Conservation (phyloP, 2,888 invertebrate species). For the Drosophila kuntzei region DNA sequence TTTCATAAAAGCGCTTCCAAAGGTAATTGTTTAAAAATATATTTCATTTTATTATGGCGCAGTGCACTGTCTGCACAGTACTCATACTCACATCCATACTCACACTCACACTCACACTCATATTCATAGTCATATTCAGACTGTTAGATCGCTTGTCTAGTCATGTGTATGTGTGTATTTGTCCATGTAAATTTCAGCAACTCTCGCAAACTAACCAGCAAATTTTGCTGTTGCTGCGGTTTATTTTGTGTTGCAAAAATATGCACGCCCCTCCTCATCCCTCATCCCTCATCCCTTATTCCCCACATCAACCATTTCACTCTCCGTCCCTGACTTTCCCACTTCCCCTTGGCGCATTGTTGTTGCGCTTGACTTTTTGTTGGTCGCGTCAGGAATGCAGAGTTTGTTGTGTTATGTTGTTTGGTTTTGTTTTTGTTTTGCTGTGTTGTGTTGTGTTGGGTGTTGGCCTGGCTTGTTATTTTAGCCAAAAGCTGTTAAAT, state of each 20-base stretch:
- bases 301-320: background rate
- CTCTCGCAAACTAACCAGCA: conserved; percentile 70
- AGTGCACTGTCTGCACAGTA: conserved; percentile 35
- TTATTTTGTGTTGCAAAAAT: conserved; percentile 80
- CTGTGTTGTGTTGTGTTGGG: conserved; percentile 17
- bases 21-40: conserved; percentile 80
- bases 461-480: conserved; percentile 75
- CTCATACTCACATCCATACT: background rate
- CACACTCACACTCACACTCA: conserved; percentile 16
- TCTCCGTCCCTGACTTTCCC: background rate
- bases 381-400: conserved; percentile 54
- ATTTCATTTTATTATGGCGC: conserved; percentile 75
- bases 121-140: conserved; percentile 28
- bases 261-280: conserved; percentile 33
- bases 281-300: background rate
- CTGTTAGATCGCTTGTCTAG: conserved; percentile 61
- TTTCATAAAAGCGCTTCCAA: conserved; percentile 67
- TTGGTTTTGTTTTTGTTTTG: conserved; percentile 15
- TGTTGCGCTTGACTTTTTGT: conserved; percentile 72
- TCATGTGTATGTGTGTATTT: conserved; percentile 42
- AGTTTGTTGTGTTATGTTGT: conserved; percentile 48
- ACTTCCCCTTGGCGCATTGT: conserved; percentile 60
- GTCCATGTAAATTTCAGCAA: conserved; percentile 70
- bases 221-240: conserved; percentile 80
- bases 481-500: conserved; percentile 80